Percentiles rank a stretch among this genome's conserved stretches.
These are phyloP conservation scores for Horisme vitalbata DNA, from an alignment of 2,888 invertebrate genomes.

Conservation along the genomic window DNA sequence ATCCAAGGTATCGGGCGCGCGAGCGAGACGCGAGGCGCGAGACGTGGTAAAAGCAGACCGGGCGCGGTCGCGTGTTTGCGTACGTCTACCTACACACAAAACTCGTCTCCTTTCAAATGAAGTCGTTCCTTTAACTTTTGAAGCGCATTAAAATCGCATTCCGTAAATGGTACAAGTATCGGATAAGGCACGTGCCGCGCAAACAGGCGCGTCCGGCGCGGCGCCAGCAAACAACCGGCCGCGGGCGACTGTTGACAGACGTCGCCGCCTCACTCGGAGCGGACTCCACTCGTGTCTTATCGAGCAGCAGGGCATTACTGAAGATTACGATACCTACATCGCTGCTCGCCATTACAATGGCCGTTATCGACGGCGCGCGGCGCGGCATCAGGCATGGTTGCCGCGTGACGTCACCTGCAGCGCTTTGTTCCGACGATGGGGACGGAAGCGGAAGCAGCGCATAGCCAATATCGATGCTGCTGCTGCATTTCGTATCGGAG, in stretches of 20 bases:
- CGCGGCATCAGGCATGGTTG: slow-evolving; percentile 23
- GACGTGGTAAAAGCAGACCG: neutral
- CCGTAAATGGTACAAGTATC: slow-evolving; percentile 62
- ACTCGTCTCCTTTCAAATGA: slow-evolving; percentile 57
- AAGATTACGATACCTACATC: slow-evolving; percentile 6
- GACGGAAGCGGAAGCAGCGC: slow-evolving; percentile 14
- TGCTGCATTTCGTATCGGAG: slow-evolving; percentile 4
- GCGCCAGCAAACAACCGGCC: slow-evolving; percentile 21
- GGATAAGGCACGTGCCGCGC: slow-evolving; percentile 74
- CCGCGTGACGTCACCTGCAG: slow-evolving; percentile 24
- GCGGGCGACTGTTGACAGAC: slow-evolving; percentile 11
- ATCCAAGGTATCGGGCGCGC: neutral
- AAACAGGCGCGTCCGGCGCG: slow-evolving; percentile 41
- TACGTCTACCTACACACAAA: slow-evolving; percentile 46
- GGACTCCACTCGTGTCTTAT: slow-evolving; percentile 8
- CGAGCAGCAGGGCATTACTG: slow-evolving; percentile 13
- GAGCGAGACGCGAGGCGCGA: neutral
- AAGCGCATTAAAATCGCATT: slow-evolving; percentile 72
- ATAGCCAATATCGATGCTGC: no score
- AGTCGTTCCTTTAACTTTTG: slow-evolving; percentile 65
- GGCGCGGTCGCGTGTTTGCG: slow-evolving; percentile 44
- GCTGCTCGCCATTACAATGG: slow-evolving; percentile 18
- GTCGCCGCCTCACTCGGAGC: neutral
- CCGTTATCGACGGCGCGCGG: slow-evolving; percentile 20
- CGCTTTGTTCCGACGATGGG: slow-evolving; percentile 13